A percentile compares a stretch with the other conserved stretches of the same genome.
phyloP scores from a whole-genome alignment of 2,113 vertebrate species.

The Monarcha castaneiventris region DNA sequence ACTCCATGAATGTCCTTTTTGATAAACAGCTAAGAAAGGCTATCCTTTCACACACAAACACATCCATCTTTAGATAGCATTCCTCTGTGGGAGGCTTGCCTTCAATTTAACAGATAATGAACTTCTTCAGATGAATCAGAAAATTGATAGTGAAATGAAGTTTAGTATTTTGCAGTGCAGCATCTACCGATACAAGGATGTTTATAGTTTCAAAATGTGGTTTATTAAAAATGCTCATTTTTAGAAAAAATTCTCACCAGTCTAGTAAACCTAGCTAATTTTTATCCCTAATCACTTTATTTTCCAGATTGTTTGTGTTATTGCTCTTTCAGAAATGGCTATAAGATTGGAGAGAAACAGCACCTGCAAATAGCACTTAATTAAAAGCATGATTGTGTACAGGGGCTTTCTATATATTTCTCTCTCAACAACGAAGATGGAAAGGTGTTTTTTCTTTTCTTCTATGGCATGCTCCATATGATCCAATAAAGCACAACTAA shows the following conservation, averaged over 20 bases:
- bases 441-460: not conserved
- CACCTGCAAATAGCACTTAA: conserved; percentile 41
- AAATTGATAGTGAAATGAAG: conserved; percentile 71
- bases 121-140: conserved; percentile 71
- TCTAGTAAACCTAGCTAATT: conserved; percentile 39
- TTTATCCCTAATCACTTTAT: conserved; percentile 27
- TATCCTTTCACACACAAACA: conserved; percentile 60
- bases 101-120: conserved; percentile 75
- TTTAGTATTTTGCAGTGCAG: conserved; percentile 48
- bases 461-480: conserved; percentile 31
- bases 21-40: conserved; percentile 55
- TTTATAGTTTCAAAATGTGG: conserved; percentile 34
- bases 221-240: conserved; percentile 49
- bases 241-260: not conserved
- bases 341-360: not conserved
- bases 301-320: conserved; percentile 43
- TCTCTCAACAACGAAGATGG: not conserved
- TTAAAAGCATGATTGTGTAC: conserved; percentile 50
- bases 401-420: conserved; percentile 5
- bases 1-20: conserved; percentile 28
- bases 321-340: conserved; percentile 5
- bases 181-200: not conserved
- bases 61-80: conserved; percentile 68
- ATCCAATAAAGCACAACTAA: conserved; percentile 45
- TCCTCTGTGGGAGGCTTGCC: conserved; percentile 71